Evolutionary conservation across 2,113 vertebrate genomes (phyloP).

Genomic region (Catharus bicknelli): DNA sequence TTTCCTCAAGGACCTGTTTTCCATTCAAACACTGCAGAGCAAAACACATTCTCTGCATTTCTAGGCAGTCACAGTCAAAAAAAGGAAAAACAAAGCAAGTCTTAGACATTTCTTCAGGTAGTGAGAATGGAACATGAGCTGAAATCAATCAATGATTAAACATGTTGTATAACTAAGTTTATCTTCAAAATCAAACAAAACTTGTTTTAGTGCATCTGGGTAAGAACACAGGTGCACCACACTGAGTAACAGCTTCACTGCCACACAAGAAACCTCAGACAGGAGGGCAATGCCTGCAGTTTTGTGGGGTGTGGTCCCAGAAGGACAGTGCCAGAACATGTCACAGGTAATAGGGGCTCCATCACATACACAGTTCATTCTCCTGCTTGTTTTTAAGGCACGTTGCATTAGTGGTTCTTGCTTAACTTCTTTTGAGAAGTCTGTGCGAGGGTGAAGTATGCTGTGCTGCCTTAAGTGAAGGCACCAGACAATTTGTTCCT

Average conservation of each 20-base stretch:
- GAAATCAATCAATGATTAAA: neutral
- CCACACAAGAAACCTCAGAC: neutral
- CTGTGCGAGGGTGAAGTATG: too few species aligned
- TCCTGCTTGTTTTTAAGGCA: neutral
- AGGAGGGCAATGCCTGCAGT: neutral
- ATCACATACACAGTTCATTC: neutral
- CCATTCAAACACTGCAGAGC: neutral
- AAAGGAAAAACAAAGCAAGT: neutral
- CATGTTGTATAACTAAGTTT: neutral
- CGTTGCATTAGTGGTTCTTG: neutral
- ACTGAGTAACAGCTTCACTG: neutral
- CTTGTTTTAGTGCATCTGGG: neutral
- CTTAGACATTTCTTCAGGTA: neutral
- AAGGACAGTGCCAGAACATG: neutral
- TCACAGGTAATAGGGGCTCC: neutral
- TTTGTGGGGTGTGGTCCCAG: neutral
- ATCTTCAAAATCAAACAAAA: slow-evolving; percentile 6
- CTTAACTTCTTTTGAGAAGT: neutral
- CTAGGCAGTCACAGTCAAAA: neutral
- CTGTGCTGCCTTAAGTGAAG: neutral
- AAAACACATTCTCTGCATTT: neutral
- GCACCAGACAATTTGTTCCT: neutral
- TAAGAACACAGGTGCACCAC: fast-evolving
- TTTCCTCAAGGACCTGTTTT: neutral
- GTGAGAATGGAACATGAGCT: neutral